Base-by-base conservation (phyloP, 2,797 vertebrate species). In the Sternarchorhynchus goeldii region DNA sequence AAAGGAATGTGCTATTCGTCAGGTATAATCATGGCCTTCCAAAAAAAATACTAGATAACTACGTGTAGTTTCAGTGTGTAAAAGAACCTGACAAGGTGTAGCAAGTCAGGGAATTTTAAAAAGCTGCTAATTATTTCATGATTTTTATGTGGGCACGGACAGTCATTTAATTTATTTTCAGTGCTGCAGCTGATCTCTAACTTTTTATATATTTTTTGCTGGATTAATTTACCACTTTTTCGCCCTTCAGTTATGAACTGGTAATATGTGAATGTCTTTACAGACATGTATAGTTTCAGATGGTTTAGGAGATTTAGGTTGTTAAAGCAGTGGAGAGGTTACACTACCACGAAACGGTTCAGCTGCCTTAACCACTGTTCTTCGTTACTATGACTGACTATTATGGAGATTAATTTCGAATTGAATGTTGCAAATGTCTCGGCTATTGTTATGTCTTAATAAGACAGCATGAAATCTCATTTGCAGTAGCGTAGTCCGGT, bases 401-500 rank as follows among this genome's bases (percentile, higher is more conserved):
- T 89, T 91, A 85, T 84, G 29, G 75, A 83, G 78, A 83, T 87
- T 88, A 5, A 83, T 90, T 87, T 86, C 53, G 25, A 87, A 83
- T 64, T 12, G 77, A 76, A 77, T 81, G 83, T 88, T 87, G 84
- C 82, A 82, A 84, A 83, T 81, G 81, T 56, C 66, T 81, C 73
- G 83, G 81, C 86, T 85, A 87, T 87, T 86, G 87, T 91, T 89
- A 84, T 83, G 80, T 89, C 88, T 81, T 88, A 88, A 88, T 88
- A 78, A 90, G 89, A 87, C 87, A 82, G 82, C 86, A 88, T 87
- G 87, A 90, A 84, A 89, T 84, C 86, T 88, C 4, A 86, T 91
- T 88, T 89, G 85, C 89, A 89, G 83, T 91, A 50, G 45, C 45
- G 1, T 50, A 90, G 90, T 90, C 90, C 88, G 91, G 92, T 93